Evolutionary conservation across 1,140 invertebrate species (phyloP), one percentile per base, ranked within the genome.

Genomic region (Leucophenga varia): DNA sequence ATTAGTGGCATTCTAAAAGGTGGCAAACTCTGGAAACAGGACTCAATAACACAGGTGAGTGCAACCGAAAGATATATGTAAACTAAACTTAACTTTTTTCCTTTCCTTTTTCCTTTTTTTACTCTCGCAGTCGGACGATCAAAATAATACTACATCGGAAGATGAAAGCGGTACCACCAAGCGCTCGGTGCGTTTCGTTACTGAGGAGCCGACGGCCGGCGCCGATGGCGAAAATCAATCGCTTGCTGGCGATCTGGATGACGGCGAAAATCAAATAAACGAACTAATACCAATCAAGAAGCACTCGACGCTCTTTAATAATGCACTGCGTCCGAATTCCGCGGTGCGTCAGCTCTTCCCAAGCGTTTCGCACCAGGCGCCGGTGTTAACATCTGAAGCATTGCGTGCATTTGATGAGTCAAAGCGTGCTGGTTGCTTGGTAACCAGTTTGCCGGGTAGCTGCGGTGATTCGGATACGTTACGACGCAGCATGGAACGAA

Each of bases 331-430:
- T 18, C 73, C 86, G 3, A 88, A 88, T 63, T 88, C 86, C 8
- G 86, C 86, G 7, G 85, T 88, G 9, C 77, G 86, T 18, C 86
- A 88, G 58, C 74, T 88, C 2, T 89, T 89, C 58, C 84, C 84
- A 2, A 64, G 69, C 16, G 79, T 81, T 28, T 81, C 79, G 37
- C 81, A 84, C 40, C 79, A 82, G 44, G 81, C 82, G 1, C 83
- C 82, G 45, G 68, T 85, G 20, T 78, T 86, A 3, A 86, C 84
- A 6, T 78, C 82, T 0, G 85, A 87, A 52, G 83, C 81, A 2
- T 54, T 86, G 16, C 74, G 81, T 7, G 78, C 85, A 0, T 85
- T 86, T 48, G 85, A 86, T 47, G 82, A 84, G 37, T 81, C 81
- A 0, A 85, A 85, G 55, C 70, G 81, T 39, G 78, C 80, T 1